Conservation (phyloP, 2,113 vertebrate species). For the Tragelaphus buxtoni region DNA sequence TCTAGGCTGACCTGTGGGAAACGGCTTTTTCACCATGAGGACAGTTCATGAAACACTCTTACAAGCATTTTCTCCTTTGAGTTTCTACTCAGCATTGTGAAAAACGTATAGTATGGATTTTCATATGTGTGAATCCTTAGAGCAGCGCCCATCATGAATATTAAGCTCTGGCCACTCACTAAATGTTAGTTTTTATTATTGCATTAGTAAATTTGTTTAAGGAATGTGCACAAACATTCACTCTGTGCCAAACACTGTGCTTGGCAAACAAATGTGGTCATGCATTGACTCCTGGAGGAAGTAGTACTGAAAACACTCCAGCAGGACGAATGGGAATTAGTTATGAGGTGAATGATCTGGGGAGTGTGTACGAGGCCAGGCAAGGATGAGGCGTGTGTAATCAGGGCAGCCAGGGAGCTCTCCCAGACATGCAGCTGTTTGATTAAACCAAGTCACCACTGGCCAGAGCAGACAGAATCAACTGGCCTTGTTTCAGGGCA, state of each 20-base stretch:
- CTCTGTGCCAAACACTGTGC: no score
- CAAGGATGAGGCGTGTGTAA: neutral
- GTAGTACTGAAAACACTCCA: fast-evolving
- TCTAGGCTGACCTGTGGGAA: neutral
- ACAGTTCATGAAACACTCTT: neutral
- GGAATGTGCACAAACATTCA: fast-evolving
- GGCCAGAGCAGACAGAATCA: neutral
- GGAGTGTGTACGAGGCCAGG: neutral
- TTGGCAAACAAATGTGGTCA: neutral
- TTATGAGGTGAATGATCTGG: fast-evolving
- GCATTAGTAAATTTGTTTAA: neutral
- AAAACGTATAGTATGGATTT: neutral
- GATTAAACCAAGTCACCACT: neutral
- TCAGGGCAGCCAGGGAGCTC: neutral
- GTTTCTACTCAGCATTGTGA: neutral
- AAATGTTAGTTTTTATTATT: neutral
- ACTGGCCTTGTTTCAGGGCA: neutral
- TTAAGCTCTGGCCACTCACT: neutral
- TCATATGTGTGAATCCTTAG: neutral
- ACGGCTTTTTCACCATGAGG: fast-evolving
- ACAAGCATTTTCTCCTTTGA: neutral
- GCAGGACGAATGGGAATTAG: fast-evolving
- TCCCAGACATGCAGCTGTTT: fast-evolving
- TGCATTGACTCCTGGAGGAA: neutral
- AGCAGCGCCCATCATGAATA: neutral